A percentile compares a stretch with the other conserved stretches of the same genome.
Evolutionary conservation across 2,113 vertebrate genomes (phyloP).

Genomic region (Conger conger): DNA sequence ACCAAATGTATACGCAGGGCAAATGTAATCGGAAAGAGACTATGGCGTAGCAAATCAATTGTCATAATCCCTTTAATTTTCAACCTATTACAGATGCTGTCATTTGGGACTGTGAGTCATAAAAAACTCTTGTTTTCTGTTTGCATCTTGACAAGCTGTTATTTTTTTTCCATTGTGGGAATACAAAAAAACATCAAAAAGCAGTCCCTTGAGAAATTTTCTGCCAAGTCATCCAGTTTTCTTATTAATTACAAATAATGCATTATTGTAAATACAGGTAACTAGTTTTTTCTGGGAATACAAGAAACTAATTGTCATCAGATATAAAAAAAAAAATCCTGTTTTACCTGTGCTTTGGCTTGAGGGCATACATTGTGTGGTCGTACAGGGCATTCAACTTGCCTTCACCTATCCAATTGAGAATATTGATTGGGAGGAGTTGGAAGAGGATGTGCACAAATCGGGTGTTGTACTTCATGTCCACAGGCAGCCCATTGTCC

Average conservation of each 20-base stretch:
- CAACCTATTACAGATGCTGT: neutral
- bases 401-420: slow-evolving; percentile 59
- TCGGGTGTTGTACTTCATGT: slow-evolving; percentile 71
- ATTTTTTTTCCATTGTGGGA: neutral
- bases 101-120: neutral
- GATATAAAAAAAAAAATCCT: slow-evolving; percentile 31
- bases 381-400: slow-evolving; percentile 70
- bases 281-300: no score
- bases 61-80: neutral
- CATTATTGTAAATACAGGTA: no score
- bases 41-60: neutral
- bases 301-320: neutral
- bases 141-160: neutral
- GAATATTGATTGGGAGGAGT: slow-evolving; percentile 62
- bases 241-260: no score
- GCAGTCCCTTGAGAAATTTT: no score
- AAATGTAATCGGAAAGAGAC: neutral
- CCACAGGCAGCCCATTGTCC: slow-evolving; percentile 69
- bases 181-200: no score
- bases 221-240: no score
- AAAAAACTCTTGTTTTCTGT: neutral
- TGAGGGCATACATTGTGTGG: slow-evolving; percentile 78
- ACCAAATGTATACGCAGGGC: neutral
- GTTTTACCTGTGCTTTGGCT: slow-evolving; percentile 77
- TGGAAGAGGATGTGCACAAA: slow-evolving; percentile 61